These are phyloP conservation scores for Idaea dimidiata DNA, from an alignment of 2,888 invertebrate species.

Conservation along the genomic window DNA sequence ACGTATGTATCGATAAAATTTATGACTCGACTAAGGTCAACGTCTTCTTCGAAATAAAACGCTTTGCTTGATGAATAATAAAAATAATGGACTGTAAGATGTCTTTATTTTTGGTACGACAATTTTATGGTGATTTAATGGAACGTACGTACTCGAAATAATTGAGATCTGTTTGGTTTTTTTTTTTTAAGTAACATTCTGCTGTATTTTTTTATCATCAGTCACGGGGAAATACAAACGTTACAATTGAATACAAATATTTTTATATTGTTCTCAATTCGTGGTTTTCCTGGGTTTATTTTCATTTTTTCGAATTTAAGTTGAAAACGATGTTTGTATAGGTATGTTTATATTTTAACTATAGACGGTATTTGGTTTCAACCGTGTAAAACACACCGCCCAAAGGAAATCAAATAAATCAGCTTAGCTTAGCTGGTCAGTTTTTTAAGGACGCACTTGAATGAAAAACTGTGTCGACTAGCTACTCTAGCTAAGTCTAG, in stretches of 20 bases:
- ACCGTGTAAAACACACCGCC: too few species aligned
- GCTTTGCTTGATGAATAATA: constrained; percentile 31
- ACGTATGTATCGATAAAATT: constrained; percentile 29
- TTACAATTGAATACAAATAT: background rate
- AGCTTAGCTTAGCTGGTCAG: too few species aligned
- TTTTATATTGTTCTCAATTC: background rate
- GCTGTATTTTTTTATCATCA: background rate
- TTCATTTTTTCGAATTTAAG: background rate
- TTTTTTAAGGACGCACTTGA: too few species aligned
- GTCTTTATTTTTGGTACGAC: background rate
- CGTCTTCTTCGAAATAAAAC: constrained; percentile 21
- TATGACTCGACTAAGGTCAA: constrained; percentile 25
- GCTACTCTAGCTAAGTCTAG: too few species aligned
- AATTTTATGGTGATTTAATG: background rate
- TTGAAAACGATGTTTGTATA: background rate
- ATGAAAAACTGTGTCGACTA: too few species aligned
- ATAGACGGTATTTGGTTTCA: too few species aligned
- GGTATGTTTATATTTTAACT: too few species aligned
- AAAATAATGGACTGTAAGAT: constrained; percentile 13
- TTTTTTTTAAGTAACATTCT: background rate
- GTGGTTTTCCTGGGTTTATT: background rate
- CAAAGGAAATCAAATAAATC: too few species aligned
- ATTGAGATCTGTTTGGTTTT: background rate
- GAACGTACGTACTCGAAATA: background rate
- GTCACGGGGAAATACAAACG: background rate